These are phyloP conservation scores for Brachionus angularis DNA, from an alignment of 1,140 invertebrate species.

Conservation along the genomic window DNA sequence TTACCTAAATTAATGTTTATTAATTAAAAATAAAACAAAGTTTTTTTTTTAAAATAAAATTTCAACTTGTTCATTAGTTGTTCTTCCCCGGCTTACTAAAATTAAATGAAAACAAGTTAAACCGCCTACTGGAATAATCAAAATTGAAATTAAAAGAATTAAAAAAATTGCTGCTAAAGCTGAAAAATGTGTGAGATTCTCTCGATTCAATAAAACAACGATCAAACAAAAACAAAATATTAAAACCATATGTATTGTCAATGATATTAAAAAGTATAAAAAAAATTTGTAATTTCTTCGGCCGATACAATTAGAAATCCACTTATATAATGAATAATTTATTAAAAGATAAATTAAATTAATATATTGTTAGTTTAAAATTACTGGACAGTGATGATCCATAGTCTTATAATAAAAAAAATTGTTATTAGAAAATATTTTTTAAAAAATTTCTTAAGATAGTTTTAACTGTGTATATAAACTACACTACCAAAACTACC, in stretches of 20 bases:
- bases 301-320: conserved; percentile 66
- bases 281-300: conserved; percentile 82
- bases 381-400: conserved; percentile 92
- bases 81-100: conserved; percentile 89
- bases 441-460: background rate
- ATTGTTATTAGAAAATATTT: too few relatives aligned
- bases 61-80: conserved; percentile 99
- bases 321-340: background rate
- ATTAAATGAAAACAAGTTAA: conserved; percentile 95
- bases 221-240: conserved; percentile 72
- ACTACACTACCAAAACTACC: too few relatives aligned
- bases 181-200: conserved; percentile 47
- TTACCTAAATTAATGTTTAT: too few relatives aligned
- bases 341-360: background rate
- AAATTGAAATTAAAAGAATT: conserved; percentile 80
- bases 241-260: conserved; percentile 95
- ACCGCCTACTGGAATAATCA: conserved; percentile 93
- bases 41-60: too few relatives aligned
- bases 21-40: too few relatives aligned
- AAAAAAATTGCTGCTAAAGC: conserved; percentile 66
- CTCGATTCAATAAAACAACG: conserved; percentile 1
- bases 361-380: background rate
- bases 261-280: conserved; percentile 85
- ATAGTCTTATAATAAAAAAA: conserved; percentile 63
- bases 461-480: too few relatives aligned